Evolutionary conservation across 2,888 invertebrate species (phyloP).

Genomic region (Scaptomyza caliginosa): DNA sequence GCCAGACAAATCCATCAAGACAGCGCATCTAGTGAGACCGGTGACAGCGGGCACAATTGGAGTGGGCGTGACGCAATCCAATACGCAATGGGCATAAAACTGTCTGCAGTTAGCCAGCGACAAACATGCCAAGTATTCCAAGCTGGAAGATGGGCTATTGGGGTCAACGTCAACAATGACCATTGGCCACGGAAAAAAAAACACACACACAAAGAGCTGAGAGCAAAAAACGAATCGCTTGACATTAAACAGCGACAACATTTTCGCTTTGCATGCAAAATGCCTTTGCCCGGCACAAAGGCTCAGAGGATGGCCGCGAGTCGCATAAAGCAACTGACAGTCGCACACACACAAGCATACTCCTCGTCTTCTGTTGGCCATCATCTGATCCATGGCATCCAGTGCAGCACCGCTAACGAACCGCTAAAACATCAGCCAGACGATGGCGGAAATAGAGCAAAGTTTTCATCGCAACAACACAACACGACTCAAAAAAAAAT

Average conservation of each 20-base stretch:
- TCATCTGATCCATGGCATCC: constrained; percentile 50
- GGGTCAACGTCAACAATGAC: constrained; percentile 41
- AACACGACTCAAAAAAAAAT: constrained; percentile 8
- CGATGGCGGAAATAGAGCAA: constrained; percentile 78
- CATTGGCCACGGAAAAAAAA: constrained; percentile 10
- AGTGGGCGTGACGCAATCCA: constrained; percentile 24
- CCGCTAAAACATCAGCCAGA: constrained; percentile 75
- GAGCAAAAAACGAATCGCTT: constrained; percentile 54
- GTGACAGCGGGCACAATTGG: neutral
- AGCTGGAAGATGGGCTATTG: constrained; percentile 24
- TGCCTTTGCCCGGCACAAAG: constrained; percentile 58
- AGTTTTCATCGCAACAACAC: constrained; percentile 50
- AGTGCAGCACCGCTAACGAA: constrained; percentile 52
- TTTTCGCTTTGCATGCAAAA: constrained; percentile 76
- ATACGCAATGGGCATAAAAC: constrained; percentile 65
- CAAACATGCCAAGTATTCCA: constrained; percentile 47
- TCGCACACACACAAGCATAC: constrained; percentile 47
- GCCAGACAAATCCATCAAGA: constrained; percentile 75
- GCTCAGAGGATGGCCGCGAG: constrained; percentile 56
- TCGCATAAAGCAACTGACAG: constrained; percentile 74
- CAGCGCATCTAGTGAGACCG: constrained; percentile 44
- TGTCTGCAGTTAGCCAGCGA: constrained; percentile 59
- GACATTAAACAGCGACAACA: constrained; percentile 80
- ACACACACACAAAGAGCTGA: neutral
- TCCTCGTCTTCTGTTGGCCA: constrained; percentile 38